Evolutionary conservation across 2,113 vertebrate genomes (phyloP), one percentile per base, ranked within the genome.

Genomic region (Sinosuthora webbiana): DNA sequence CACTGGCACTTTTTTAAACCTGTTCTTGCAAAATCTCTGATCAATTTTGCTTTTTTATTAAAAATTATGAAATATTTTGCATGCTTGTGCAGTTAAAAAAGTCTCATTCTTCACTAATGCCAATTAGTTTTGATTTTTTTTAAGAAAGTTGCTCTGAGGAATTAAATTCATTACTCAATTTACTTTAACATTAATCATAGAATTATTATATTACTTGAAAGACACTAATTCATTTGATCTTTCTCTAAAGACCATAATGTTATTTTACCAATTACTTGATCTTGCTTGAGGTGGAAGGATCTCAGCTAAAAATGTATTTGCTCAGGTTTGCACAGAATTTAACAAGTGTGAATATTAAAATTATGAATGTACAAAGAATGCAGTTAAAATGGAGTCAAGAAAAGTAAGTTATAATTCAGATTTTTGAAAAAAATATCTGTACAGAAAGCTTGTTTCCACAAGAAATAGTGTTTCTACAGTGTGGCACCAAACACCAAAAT

Each of bases 201-300:
- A 69, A 88, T 77, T 94, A 47, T 93, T 94, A 63, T 56, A 76
- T 70, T 87, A 79, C 77, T 96, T 90, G 64, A 83, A 94, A 95
- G 94, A 76, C 62, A 33, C 64, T 90, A 90, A 85, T 95, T 96
- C 59, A 73, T 94, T 97, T 96, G 85, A 86, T 93, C 88, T 96
- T 77, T 57, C 75, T 90, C 77, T 94, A 52, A 89, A 94, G 60
- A 7, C 69, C 50, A 12, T 89, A 71, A 95, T 56, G 42, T 96
- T 96, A 93, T 74, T 95, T 79, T 67, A 65, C 68, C 89, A 95
- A 95, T 98, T 97, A 95, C 64, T 96, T 70, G 69, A 86, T 89
- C 69, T 82, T 92, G 84, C 93, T 96, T 60, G 71, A 95, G 75
- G 89, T 93, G 85, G 83, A 92, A 94, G 86, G 59, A 85, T 94